Evolutionary conservation across 1,140 invertebrate species (phyloP).

Genomic region (Cyrtorhinus lividipennis): DNA sequence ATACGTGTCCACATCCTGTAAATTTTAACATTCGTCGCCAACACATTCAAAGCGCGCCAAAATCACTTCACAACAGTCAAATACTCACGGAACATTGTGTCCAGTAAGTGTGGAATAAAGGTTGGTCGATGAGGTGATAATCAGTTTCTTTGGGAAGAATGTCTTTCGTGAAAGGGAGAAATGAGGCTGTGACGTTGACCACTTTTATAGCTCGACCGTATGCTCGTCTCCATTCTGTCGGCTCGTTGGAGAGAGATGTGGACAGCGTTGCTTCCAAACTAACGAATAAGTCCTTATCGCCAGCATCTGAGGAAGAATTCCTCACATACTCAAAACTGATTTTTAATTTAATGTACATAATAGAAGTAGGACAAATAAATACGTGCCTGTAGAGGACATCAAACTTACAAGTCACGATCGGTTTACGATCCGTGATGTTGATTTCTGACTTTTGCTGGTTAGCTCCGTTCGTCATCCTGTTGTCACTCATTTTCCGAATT

Average conservation of each 20-base stretch:
- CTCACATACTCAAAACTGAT: not conserved
- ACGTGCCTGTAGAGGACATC: not conserved
- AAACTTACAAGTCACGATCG: conserved; percentile 40
- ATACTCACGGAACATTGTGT: conserved; percentile 76
- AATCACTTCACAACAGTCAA: too few relatives aligned
- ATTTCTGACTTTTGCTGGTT: not conserved
- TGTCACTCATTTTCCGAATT: not conserved
- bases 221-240: conserved; percentile 78
- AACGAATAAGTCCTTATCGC: conserved; percentile 72
- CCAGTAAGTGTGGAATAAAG: conserved; percentile 90
- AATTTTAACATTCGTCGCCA: too few relatives aligned
- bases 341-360: not conserved
- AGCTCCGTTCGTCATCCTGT: not conserved
- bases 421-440: conserved; percentile 34
- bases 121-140: conserved; percentile 64
- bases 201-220: conserved; percentile 62
- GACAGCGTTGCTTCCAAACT: conserved; percentile 59
- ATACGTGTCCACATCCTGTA: conserved; percentile 80
- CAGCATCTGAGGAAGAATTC: conserved; percentile 51
- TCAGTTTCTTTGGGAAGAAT: conserved; percentile 52
- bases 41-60: too few relatives aligned
- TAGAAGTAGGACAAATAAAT: not conserved
- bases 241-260: conserved; percentile 66
- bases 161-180: conserved; percentile 62
- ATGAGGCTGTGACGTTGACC: conserved; percentile 70